A percentile compares a stretch with the other conserved stretches of the same genome.
phyloP scores from a whole-genome alignment of 2,888 invertebrate species.

The Phymatocera aterrima region DNA sequence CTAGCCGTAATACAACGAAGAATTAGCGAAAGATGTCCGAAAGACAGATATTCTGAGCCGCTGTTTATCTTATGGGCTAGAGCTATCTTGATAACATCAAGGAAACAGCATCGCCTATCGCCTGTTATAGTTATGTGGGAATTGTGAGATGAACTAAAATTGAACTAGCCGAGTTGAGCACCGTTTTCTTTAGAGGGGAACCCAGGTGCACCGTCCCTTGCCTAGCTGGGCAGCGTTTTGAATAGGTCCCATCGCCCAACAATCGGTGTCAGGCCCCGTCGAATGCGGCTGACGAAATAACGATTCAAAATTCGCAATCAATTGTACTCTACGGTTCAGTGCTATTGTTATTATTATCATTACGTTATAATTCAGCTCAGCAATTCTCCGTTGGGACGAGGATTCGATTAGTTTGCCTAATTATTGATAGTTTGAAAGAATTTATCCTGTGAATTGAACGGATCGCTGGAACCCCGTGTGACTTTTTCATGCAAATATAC shows the following conservation, averaged over 20 bases:
- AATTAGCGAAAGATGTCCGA: too few species aligned
- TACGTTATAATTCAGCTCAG: neutral
- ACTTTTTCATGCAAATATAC: too few species aligned
- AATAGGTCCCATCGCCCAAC: slow-evolving; percentile 26
- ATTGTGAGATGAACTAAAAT: neutral
- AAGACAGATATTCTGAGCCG: too few species aligned
- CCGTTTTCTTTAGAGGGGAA: neutral
- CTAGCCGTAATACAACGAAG: neutral
- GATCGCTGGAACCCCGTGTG: too few species aligned
- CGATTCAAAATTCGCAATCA: slow-evolving; percentile 16
- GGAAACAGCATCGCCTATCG: neutral
- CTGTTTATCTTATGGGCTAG: too few species aligned
- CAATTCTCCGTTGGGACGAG: neutral
- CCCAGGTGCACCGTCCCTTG: slow-evolving; percentile 1
- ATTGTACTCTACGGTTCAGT: neutral
- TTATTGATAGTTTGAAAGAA: neutral
- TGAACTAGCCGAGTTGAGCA: slow-evolving; percentile 7
- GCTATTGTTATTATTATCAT: neutral
- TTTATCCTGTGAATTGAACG: neutral
- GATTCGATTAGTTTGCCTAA: neutral
- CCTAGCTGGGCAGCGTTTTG: neutral
- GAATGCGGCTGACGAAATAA: neutral
- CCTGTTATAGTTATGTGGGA: neutral
- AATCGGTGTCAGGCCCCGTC: slow-evolving; percentile 9
- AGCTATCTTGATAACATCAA: neutral